A percentile compares a stretch with the other conserved stretches of the same genome.
These are phyloP conservation scores for Ariopsis seemanni DNA, from an alignment of 2,113 vertebrate genomes.

Conservation along the genomic window DNA sequence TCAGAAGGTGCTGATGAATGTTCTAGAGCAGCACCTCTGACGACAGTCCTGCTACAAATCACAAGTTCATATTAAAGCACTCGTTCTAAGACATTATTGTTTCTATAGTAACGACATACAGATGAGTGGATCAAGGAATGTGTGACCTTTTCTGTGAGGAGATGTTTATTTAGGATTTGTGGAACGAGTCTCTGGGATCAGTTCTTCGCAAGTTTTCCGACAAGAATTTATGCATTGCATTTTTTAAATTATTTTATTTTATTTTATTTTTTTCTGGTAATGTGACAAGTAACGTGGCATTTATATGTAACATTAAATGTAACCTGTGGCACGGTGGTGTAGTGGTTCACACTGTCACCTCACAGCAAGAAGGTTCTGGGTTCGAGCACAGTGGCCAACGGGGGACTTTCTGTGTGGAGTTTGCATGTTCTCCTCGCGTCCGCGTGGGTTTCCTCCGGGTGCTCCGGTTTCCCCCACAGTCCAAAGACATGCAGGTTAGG, in stretches of 20 bases:
- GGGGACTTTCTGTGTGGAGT: too few species aligned
- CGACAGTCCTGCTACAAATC: neutral
- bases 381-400: too few species aligned
- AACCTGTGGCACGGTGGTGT: neutral
- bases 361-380: too few species aligned
- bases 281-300: too few species aligned
- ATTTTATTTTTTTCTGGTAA: too few species aligned
- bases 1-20: neutral
- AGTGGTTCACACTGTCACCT: too few species aligned
- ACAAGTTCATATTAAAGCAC: neutral
- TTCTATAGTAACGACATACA: neutral
- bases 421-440: too few species aligned
- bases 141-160: neutral
- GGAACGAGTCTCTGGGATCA: neutral
- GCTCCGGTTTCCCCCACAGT: too few species aligned
- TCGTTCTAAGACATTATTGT: neutral
- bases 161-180: neutral
- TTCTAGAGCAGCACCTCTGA: neutral
- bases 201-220: neutral
- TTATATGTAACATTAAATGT: neutral
- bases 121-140: neutral
- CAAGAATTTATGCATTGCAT: neutral
- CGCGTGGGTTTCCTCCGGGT: too few species aligned
- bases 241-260: too few species aligned
- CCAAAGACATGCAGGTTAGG: too few species aligned